A percentile compares a stretch with the other conserved stretches of the same genome.
Evolutionary conservation across 2,113 vertebrate species (phyloP).

Genomic region (Apeltes quadracus): DNA sequence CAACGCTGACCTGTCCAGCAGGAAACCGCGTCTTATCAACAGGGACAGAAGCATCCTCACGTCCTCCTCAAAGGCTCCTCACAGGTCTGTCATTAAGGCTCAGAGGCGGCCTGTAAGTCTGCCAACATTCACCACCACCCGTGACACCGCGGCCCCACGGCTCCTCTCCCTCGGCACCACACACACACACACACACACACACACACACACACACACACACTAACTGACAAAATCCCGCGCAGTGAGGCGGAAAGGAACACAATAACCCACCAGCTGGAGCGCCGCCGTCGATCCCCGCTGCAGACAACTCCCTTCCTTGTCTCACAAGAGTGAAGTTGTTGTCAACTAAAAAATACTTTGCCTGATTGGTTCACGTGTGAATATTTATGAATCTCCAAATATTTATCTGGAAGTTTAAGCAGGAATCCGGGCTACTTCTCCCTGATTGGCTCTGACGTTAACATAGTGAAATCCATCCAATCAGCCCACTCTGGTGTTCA

Average conservation of each 20-base stretch:
- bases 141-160: slow-evolving; percentile 32
- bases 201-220: slow-evolving; percentile 19
- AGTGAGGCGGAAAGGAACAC: slow-evolving; percentile 44
- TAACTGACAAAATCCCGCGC: slow-evolving; percentile 3
- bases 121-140: slow-evolving; percentile 9
- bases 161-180: slow-evolving; percentile 6
- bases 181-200: slow-evolving; percentile 3
- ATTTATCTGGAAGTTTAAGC: not conserved
- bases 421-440: not conserved
- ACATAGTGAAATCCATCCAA: not conserved
- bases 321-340: not conserved
- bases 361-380: not conserved
- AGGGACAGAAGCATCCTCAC: slow-evolving; percentile 65
- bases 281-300: slow-evolving; percentile 1
- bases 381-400: not conserved
- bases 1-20: slow-evolving; percentile 54
- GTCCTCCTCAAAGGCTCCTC: slow-evolving; percentile 47
- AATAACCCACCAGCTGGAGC: slow-evolving; percentile 33
- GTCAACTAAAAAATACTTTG: not conserved
- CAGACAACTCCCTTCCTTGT: slow-evolving; percentile 49
- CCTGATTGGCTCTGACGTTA: not conserved
- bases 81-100: slow-evolving; percentile 39
- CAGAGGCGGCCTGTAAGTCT: slow-evolving; percentile 38
- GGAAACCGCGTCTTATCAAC: slow-evolving; percentile 72
- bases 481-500: not conserved